Base-by-base conservation (phyloP, 2,113 vertebrate species). In the Pseudorasbora parva region DNA sequence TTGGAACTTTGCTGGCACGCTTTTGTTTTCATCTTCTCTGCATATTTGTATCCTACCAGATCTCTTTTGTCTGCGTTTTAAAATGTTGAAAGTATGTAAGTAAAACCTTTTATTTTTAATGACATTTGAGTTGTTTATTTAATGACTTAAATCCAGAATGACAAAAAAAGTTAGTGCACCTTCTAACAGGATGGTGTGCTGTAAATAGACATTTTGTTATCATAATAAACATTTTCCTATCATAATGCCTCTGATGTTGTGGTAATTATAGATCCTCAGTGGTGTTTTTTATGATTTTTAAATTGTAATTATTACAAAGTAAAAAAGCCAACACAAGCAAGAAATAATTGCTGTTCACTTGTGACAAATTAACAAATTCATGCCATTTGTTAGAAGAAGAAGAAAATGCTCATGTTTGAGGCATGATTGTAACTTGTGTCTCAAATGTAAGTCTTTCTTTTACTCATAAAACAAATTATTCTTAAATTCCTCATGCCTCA, bases 191-290 rank as follows among this genome's bases (percentile, higher is more conserved):
- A 45, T 8, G 79, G 72, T 41, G 57, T 83, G 54, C 73, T 83
- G 85, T 89, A 88, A 73, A 86, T 84, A 84, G 17, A 84, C 71
- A 69, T 89, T 87, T 81, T 81, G 78, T 69, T 69, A 62, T 49
- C 59, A 69, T 83, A 88, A 88, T 89, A 86, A 89, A 80, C 59
- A 71, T 85, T 86, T 89, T 87, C 82, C 85, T 85, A 85, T 74
- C 64, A 60, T 27, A 45, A 49, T 64, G 77, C 14, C 25, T 74
- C 23, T 17, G 37, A 43, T 49, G 12, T 49, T 74, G 72, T 51
- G 43, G 19, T 25, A 8, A 51, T 47, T 74, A 27, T 25, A 45
- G 12, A 51, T 72, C 41, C 30, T 21, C 64, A 5, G 9, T 21
- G 27, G 19, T 66, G 2, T 19, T 10, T 0, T 51, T 68, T 10